A percentile compares a stretch with the other conserved stretches of the same genome.
phyloP scores from a whole-genome alignment of 2,888 invertebrate species.

The Drosophila pegasa region DNA sequence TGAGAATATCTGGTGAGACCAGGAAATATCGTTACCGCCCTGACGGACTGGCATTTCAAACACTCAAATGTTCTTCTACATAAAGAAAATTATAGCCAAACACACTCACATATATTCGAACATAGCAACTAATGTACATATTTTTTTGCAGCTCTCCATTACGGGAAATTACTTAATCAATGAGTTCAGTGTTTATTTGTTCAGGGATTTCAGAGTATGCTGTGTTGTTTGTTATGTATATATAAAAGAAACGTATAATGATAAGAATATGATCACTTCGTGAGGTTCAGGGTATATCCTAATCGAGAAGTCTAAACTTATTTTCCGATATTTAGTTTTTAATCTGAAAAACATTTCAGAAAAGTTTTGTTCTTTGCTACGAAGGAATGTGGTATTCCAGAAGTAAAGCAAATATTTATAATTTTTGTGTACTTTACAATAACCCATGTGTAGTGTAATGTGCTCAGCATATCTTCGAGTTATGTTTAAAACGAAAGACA shows the following conservation, averaged over 20 bases:
- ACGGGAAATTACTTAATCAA: not conserved
- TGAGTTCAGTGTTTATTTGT: conserved; percentile 1
- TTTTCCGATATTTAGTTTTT: not conserved
- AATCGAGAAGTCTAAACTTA: too few relatives aligned
- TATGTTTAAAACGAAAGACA: not conserved
- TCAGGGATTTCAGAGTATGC: too few relatives aligned
- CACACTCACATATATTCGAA: not conserved
- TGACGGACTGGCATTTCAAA: not conserved
- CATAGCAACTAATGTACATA: not conserved
- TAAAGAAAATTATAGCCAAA: not conserved
- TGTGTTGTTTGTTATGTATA: too few relatives aligned
- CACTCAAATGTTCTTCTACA: not conserved
- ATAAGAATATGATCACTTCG: too few relatives aligned
- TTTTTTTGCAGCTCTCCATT: not conserved
- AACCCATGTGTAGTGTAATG: not conserved
- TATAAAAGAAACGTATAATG: too few relatives aligned
- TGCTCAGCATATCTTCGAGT: too few relatives aligned
- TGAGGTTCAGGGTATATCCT: too few relatives aligned
- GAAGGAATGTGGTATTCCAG: not conserved
- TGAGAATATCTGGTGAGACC: not conserved
- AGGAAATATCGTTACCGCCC: not conserved
- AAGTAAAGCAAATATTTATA: not conserved
- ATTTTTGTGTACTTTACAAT: not conserved
- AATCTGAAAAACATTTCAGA: not conserved
- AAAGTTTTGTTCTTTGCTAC: not conserved